These are phyloP conservation scores for Rattus rattus DNA, from an alignment of 2,113 vertebrate species.

Conservation along the genomic window DNA sequence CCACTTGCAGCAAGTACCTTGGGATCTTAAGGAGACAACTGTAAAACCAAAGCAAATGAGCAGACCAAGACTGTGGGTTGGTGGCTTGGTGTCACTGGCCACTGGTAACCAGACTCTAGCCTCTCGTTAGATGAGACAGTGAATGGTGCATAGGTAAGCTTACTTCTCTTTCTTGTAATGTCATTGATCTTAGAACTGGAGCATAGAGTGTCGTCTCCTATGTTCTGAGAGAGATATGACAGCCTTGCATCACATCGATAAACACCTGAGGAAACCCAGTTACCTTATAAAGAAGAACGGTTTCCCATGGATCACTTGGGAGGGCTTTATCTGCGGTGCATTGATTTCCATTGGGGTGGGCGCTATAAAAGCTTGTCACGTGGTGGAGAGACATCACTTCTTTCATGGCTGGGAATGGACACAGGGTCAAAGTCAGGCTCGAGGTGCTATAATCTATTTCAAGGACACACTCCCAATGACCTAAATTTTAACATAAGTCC, in stretches of 20 bases:
- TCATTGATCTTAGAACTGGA: neutral
- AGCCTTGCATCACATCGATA: neutral
- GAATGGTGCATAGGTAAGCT: neutral
- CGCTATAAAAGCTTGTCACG: too few relatives aligned
- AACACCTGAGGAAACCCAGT: neutral
- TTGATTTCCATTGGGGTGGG: neutral
- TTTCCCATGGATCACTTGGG: accelerated
- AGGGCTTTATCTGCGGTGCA: neutral
- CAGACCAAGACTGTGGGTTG: neutral
- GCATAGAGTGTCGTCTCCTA: neutral
- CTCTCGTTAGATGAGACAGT: neutral
- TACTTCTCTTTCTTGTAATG: neutral
- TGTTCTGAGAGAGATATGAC: neutral
- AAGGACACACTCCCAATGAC: neutral
- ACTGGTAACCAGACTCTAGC: neutral
- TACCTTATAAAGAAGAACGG: neutral
- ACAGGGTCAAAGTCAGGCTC: neutral
- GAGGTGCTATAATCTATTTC: neutral
- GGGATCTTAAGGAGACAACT: neutral
- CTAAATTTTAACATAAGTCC: neutral
- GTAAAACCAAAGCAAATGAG: neutral
- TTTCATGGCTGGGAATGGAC: neutral
- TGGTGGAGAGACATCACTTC: neutral
- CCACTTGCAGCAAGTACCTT: neutral
- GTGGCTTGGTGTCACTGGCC: neutral